phyloP scores from a whole-genome alignment of 2,888 invertebrate genomes.

The Litoditis marina region DNA sequence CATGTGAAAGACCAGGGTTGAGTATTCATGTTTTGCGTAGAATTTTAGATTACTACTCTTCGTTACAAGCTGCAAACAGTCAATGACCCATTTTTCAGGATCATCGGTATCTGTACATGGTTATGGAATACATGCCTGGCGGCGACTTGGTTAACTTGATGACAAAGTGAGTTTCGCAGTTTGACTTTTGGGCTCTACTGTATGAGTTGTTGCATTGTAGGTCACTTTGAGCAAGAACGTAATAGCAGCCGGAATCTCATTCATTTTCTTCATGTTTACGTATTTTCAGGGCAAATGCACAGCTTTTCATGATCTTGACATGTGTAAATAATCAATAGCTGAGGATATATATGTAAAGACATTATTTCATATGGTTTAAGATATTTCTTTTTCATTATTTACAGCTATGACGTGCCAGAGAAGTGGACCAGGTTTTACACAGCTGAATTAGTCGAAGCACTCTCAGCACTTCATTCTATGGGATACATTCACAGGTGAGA shows the following conservation, averaged over 20 bases:
- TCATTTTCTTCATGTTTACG: too few relatives aligned
- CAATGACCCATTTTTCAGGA: conserved; percentile 69
- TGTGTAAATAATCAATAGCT: too few relatives aligned
- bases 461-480: conserved; percentile 97
- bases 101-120: conserved; percentile 93
- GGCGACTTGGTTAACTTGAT: conserved; percentile 97
- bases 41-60: too few relatives aligned
- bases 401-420: conserved; percentile 93
- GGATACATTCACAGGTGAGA: conserved; percentile 69
- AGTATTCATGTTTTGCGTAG: neutral
- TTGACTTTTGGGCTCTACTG: neutral
- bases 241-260: too few relatives aligned
- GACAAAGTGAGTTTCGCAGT: conserved; percentile 67
- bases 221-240: too few relatives aligned
- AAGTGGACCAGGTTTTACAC: conserved; percentile 98
- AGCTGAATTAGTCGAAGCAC: conserved; percentile 92
- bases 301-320: too few relatives aligned
- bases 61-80: too few relatives aligned
- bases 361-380: too few relatives aligned
- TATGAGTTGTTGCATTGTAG: too few relatives aligned
- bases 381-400: too few relatives aligned
- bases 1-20: neutral
- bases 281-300: too few relatives aligned
- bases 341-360: too few relatives aligned
- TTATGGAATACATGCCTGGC: conserved; percentile 99